Evolutionary conservation across 2,888 invertebrate genomes (phyloP).

Genomic region (Drosophila aldrichi): DNA sequence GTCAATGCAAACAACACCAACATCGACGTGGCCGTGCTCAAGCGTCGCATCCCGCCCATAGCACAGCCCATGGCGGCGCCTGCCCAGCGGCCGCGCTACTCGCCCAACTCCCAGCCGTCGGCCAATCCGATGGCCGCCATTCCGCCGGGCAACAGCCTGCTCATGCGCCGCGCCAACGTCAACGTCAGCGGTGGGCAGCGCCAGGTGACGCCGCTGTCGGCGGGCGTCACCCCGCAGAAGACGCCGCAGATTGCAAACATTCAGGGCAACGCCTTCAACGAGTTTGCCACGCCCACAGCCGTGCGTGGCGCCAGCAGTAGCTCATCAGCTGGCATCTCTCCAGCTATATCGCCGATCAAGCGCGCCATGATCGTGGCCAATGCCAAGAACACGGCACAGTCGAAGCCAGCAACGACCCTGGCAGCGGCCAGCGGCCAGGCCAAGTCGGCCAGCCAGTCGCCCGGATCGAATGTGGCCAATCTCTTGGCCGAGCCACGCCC

Average conservation of each 20-base stretch:
- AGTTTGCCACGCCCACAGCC: conserved; percentile 42
- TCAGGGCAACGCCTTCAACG: conserved; percentile 38
- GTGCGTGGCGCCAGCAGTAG: conserved; percentile 3
- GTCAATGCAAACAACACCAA: neutral
- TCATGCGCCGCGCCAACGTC: conserved; percentile 31
- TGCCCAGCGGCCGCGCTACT: conserved; percentile 51
- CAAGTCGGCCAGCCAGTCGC: neutral
- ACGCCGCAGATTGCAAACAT: conserved; percentile 53
- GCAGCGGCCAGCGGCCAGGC: neutral
- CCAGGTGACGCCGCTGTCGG: conserved; percentile 33
- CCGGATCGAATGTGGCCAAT: conserved; percentile 37
- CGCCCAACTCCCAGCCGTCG: conserved; percentile 12
- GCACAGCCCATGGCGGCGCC: conserved; percentile 21
- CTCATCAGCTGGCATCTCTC: neutral
- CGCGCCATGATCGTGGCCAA: conserved; percentile 60
- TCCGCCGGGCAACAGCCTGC: conserved; percentile 25
- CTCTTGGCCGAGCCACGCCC: conserved; percentile 24
- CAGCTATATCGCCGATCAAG: conserved; percentile 22
- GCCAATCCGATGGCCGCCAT: neutral
- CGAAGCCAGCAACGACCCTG: neutral
- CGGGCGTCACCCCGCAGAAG: conserved; percentile 19
- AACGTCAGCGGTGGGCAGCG: conserved; percentile 10
- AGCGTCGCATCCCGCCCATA: conserved; percentile 43
- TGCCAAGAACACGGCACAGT: conserved; percentile 29
- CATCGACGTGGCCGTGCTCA: conserved; percentile 36